Base-by-base conservation (phyloP, 2,888 invertebrate genomes). In the Folsomia manolachei region DNA sequence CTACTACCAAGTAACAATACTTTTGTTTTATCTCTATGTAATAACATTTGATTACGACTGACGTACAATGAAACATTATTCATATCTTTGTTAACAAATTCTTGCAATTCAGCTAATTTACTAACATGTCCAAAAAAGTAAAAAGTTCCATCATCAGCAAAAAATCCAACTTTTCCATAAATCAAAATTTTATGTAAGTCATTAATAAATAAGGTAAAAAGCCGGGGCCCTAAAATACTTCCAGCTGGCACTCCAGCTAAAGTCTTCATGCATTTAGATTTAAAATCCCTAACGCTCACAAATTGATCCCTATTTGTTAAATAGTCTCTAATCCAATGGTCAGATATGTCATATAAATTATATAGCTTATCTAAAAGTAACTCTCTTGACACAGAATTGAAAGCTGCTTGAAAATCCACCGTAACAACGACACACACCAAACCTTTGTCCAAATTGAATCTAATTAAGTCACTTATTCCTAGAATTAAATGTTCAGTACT, bases 71-170 rank as follows among this genome's bases (percentile, higher is more conserved):
- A n/a, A n/a, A n/a, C n/a, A n/a, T n/a, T n/a, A n/a, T n/a, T n/a
- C n/a, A n/a, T n/a, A n/a, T n/a, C n/a, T n/a, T n/a, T n/a, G n/a
- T n/a, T n/a, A n/a, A n/a, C n/a, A n/a, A n/a, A n/a, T n/a, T n/a
- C n/a, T n/a, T n/a, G n/a, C n/a, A n/a, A n/a, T n/a, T n/a, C n/a
- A n/a, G n/a, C n/a, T n/a, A n/a, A n/a, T n/a, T n/a, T n/a, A n/a
- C n/a, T n/a, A n/a, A n/a, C n/a, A n/a, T n/a, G n/a, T n/a, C 65
- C 72, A 27, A 4, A 19, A 66, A 73, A 71, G 1, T 71, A 9
- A 27, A 73, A 24, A 14, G 25, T 73, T 7, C 68, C 63, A 21
- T 73, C 73, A 51, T 73, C 73, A 24, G 67, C 73, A 60, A 73
- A 73, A 39, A 73, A 56, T 4, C 63, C 2, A 18, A 27, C 26